Percentiles rank a stretch among this genome's conserved stretches.
Conservation (phyloP, 2,888 invertebrate species). For the Cephus runcator region DNA sequence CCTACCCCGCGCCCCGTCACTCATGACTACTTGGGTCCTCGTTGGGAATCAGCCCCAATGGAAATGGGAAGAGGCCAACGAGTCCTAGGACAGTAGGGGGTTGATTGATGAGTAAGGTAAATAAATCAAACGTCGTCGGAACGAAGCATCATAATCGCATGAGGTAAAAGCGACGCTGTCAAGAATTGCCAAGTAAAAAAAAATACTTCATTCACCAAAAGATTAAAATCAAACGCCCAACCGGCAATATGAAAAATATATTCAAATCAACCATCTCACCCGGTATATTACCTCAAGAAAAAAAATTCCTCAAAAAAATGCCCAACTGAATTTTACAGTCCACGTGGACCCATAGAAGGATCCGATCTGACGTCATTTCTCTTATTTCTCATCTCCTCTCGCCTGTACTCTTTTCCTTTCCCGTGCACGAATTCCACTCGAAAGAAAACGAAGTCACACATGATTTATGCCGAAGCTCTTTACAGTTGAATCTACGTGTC, state of each 20-base stretch:
- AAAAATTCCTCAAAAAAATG: neutral
- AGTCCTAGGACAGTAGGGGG: neutral
- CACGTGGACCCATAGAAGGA: neutral
- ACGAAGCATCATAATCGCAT: constrained; percentile 29
- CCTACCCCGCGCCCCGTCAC: constrained; percentile 7
- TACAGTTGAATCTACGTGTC: neutral
- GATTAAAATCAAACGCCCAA: neutral
- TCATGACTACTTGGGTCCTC: neutral
- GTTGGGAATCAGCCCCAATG: neutral
- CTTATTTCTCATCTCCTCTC: neutral
- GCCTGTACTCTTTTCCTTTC: neutral
- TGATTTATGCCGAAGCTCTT: constrained; percentile 38
- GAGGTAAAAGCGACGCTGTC: constrained; percentile 25
- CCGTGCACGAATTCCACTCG: neutral
- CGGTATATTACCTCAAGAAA: neutral
- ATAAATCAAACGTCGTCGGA: constrained; percentile 33
- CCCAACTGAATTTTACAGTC: neutral
- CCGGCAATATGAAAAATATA: neutral
- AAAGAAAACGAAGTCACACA: constrained; percentile 32
- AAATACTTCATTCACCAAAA: neutral
- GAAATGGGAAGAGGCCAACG: neutral
- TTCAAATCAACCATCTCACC: neutral
- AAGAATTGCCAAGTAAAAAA: neutral
- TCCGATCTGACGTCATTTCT: neutral
- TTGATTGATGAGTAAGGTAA: constrained; percentile 46